Conservation (phyloP, 2,888 invertebrate genomes). For the Drosophila mettleri region DNA sequence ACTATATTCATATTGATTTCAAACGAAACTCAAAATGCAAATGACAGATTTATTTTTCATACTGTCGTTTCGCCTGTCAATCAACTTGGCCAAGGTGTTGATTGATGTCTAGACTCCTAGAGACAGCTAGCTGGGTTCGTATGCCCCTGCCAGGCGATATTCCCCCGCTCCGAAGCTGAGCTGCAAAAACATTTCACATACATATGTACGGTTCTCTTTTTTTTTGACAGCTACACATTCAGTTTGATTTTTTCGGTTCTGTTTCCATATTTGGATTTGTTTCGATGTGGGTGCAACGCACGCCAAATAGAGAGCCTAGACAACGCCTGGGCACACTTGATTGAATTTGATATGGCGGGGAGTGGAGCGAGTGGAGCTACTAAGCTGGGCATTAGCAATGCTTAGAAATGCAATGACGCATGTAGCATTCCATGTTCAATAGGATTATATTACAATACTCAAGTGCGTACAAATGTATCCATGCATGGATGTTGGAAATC, state of each 20-base stretch:
- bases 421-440: slow-evolving; percentile 40
- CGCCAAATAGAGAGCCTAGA: slow-evolving; percentile 46
- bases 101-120: slow-evolving; percentile 70
- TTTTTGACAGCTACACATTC: slow-evolving; percentile 69
- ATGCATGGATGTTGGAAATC: background rate
- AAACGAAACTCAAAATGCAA: slow-evolving; percentile 74
- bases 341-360: slow-evolving; percentile 12
- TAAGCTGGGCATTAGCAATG: slow-evolving; percentile 63
- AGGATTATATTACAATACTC: slow-evolving; percentile 34
- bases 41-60: slow-evolving; percentile 78
- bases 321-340: slow-evolving; percentile 52
- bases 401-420: slow-evolving; percentile 63
- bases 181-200: slow-evolving; percentile 48
- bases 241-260: slow-evolving; percentile 11
- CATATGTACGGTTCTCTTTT: slow-evolving; percentile 23
- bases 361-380: slow-evolving; percentile 35
- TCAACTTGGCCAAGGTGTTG: slow-evolving; percentile 75
- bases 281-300: slow-evolving; percentile 50
- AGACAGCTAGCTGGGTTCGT: slow-evolving; percentile 25
- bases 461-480: background rate
- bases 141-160: slow-evolving; percentile 13
- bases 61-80: slow-evolving; percentile 74
- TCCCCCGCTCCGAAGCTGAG: slow-evolving; percentile 6
- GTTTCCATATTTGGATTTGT: slow-evolving; percentile 27
- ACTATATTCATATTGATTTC: slow-evolving; percentile 74